Conservation (phyloP, 2,797 vertebrate species). For the Simalia tracyae region DNA sequence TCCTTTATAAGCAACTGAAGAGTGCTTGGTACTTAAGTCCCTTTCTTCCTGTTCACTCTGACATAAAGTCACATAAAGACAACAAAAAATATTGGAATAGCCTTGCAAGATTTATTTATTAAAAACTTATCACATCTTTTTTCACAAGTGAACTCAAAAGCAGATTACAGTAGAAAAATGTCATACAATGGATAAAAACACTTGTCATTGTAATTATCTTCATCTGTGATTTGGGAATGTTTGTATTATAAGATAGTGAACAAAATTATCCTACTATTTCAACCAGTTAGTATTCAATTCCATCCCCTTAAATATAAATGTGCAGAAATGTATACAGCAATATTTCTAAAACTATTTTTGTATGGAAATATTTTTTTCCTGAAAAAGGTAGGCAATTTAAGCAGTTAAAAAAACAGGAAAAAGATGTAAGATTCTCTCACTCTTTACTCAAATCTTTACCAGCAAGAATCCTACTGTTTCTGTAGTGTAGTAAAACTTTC, state of each 20-base stretch:
- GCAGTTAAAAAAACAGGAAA: slow-evolving; percentile 18
- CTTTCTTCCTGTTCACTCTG: not conserved
- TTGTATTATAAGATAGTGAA: slow-evolving; percentile 45
- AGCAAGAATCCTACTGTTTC: not conserved
- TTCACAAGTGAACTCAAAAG: not conserved
- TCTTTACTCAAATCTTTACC: not conserved
- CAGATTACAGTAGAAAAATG: not conserved
- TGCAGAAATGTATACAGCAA: slow-evolving; percentile 3
- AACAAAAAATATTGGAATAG: slow-evolving; percentile 18
- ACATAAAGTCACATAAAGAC: not conserved
- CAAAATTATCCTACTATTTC: slow-evolving; percentile 18
- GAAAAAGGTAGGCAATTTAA: slow-evolving; percentile 42
- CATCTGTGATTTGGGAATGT: not conserved
- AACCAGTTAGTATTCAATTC: not conserved
- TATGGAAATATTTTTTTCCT: slow-evolving; percentile 48
- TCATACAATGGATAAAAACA: not conserved
- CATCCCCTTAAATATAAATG: not conserved
- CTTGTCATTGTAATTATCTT: not conserved
- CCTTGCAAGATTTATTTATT: slow-evolving; percentile 18
- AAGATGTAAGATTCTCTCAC: slow-evolving; percentile 39
- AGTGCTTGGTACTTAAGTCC: not conserved
- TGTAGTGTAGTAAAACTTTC: not conserved
- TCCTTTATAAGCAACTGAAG: not conserved
- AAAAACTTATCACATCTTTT: not conserved
- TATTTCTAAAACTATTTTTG: slow-evolving; percentile 40